These are phyloP conservation scores for Leptodactylus fallax DNA, from an alignment of 2,797 vertebrate species.

Conservation along the genomic window DNA sequence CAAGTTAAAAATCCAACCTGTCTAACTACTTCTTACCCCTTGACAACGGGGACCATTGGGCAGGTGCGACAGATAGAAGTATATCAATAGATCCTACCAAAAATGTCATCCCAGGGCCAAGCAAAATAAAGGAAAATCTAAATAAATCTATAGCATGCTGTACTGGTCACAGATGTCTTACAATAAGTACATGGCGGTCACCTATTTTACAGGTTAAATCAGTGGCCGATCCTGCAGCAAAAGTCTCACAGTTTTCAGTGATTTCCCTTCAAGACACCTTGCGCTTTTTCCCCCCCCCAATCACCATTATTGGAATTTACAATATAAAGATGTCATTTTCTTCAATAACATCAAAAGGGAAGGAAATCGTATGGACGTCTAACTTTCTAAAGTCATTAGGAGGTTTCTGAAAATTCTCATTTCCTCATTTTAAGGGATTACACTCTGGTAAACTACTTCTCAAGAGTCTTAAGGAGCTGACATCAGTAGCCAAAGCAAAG, in stretches of 20 bases:
- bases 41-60: background rate
- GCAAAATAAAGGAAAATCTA: background rate
- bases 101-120: background rate
- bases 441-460: background rate
- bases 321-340: background rate
- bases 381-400: constrained; percentile 16
- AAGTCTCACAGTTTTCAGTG: background rate
- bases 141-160: background rate
- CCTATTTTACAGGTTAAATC: background rate
- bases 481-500: background rate
- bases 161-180: background rate
- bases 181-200: background rate
- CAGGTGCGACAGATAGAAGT: background rate
- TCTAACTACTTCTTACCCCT: background rate
- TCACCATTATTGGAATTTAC: background rate
- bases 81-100: background rate
- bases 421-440: constrained; percentile 25
- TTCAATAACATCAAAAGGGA: constrained; percentile 12
- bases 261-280: background rate
- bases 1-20: background rate
- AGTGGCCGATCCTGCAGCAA: too few relatives aligned
- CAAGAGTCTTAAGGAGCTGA: too few relatives aligned
- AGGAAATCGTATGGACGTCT: background rate
- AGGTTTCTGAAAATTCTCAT: background rate
- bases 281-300: background rate